phyloP scores from a whole-genome alignment of 2,888 invertebrate genomes.

The Drosophila affinis region DNA sequence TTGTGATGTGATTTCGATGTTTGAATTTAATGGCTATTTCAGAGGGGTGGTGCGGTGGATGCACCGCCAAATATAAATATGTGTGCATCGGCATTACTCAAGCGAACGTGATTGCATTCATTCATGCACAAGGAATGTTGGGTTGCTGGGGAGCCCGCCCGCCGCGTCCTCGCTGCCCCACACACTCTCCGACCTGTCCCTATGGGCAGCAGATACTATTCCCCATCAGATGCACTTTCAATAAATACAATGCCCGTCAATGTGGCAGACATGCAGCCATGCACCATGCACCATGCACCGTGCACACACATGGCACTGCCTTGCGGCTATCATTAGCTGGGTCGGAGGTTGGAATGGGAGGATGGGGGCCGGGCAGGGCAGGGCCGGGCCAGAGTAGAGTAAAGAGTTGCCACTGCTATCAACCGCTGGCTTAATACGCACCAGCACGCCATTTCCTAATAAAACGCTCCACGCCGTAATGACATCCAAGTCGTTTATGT shows the following conservation, averaged over 20 bases:
- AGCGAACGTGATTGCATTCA: not conserved
- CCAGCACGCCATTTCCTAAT: constrained; percentile 78
- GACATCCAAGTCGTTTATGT: constrained; percentile 66
- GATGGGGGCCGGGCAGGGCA: not conserved
- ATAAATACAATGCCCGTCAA: constrained; percentile 63
- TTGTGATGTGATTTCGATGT: too few relatives aligned
- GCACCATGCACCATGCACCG: constrained; percentile 43
- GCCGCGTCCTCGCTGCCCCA: not conserved
- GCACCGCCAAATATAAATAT: not conserved
- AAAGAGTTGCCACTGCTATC: constrained; percentile 9
- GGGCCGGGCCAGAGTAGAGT: not conserved
- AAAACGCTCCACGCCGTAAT: constrained; percentile 70
- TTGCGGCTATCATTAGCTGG: constrained; percentile 70
- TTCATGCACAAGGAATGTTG: not conserved
- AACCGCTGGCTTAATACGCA: constrained; percentile 68
- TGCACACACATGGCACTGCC: constrained; percentile 25
- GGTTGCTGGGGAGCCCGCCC: too few relatives aligned
- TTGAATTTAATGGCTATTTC: constrained; percentile 7
- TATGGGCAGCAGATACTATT: constrained; percentile 35
- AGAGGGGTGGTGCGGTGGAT: not conserved
- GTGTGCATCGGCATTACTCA: not conserved
- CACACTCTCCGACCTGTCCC: constrained; percentile 8
- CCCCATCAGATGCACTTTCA: constrained; percentile 72
- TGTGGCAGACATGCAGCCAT: constrained; percentile 63
- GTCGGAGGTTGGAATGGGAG: constrained; percentile 33